These are phyloP conservation scores for Formica selysi DNA, from an alignment of 1,140 invertebrate species.

Conservation along the genomic window DNA sequence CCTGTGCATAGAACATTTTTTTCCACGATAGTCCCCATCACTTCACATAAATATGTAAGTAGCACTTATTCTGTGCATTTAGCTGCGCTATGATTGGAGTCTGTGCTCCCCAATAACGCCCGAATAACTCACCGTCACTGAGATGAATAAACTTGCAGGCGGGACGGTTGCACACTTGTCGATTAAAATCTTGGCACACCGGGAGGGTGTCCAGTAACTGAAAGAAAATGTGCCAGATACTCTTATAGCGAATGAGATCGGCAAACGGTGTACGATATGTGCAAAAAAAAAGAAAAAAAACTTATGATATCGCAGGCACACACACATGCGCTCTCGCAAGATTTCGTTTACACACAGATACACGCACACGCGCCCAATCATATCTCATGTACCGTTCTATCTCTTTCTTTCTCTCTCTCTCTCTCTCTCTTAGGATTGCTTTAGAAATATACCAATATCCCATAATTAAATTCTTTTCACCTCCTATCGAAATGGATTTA, in stretches of 20 bases:
- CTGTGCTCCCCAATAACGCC: background rate
- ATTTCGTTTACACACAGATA: slow-evolving; percentile 29
- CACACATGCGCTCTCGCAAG: slow-evolving; percentile 28
- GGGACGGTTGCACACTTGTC: slow-evolving; percentile 96
- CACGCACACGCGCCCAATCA: slow-evolving; percentile 32
- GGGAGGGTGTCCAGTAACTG: slow-evolving; percentile 99
- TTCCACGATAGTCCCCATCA: background rate
- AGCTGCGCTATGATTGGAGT: background rate
- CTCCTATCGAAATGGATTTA: background rate
- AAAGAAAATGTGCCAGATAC: slow-evolving; percentile 87
- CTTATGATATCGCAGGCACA: slow-evolving; percentile 56
- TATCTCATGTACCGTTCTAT: slow-evolving; percentile 1
- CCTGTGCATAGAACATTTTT: background rate
- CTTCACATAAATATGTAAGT: background rate
- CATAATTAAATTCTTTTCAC: background rate
- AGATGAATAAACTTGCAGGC: slow-evolving; percentile 98
- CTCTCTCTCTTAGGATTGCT: slow-evolving; percentile 17
- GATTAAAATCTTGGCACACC: slow-evolving; percentile 99
- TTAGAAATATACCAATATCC: slow-evolving; percentile 10
- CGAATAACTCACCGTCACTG: slow-evolving; percentile 92
- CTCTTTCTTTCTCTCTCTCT: background rate
- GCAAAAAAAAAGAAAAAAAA: slow-evolving; percentile 59
- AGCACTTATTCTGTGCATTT: background rate
- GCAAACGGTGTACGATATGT: slow-evolving; percentile 38
- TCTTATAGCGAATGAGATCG: slow-evolving; percentile 63